These are phyloP conservation scores for Philhelius pedissequus DNA, from an alignment of 2,888 invertebrate genomes.

Conservation along the genomic window DNA sequence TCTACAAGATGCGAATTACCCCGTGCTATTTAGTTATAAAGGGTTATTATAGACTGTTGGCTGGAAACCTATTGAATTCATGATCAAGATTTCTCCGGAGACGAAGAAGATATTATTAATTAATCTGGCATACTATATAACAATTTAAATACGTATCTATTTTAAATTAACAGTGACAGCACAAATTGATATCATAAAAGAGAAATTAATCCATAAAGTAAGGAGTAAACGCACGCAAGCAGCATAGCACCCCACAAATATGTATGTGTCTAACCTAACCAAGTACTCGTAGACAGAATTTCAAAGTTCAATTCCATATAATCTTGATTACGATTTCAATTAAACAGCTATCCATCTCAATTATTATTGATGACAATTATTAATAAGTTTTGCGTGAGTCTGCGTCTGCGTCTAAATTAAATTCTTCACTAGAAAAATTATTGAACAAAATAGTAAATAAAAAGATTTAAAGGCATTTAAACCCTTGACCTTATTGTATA, in stretches of 20 bases:
- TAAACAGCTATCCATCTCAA: slow-evolving; percentile 54
- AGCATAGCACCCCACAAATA: background rate
- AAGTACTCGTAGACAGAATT: background rate
- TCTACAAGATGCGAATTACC: background rate
- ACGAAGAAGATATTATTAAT: background rate
- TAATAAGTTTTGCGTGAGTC: slow-evolving; percentile 24
- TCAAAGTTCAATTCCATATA: background rate
- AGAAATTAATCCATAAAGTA: slow-evolving; percentile 7
- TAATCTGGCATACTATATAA: slow-evolving; percentile 1
- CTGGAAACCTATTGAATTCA: background rate
- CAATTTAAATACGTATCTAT: slow-evolving; percentile 23
- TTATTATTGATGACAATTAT: slow-evolving; percentile 36
- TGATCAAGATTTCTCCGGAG: background rate
- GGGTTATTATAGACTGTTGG: background rate
- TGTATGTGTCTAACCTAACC: no score
- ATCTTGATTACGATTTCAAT: slow-evolving; percentile 49
- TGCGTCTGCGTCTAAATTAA: background rate
- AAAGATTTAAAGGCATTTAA: background rate
- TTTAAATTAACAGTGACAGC: slow-evolving; percentile 21
- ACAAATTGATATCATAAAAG: slow-evolving; percentile 27
- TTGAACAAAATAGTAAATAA: background rate
- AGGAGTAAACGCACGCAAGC: background rate
- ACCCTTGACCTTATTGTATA: no score
- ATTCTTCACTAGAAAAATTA: background rate
- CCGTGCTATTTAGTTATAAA: background rate